A percentile compares a stretch with the other conserved stretches of the same genome.
Conservation (phyloP, 2,888 invertebrate genomes). For the Erebia epiphron region DNA sequence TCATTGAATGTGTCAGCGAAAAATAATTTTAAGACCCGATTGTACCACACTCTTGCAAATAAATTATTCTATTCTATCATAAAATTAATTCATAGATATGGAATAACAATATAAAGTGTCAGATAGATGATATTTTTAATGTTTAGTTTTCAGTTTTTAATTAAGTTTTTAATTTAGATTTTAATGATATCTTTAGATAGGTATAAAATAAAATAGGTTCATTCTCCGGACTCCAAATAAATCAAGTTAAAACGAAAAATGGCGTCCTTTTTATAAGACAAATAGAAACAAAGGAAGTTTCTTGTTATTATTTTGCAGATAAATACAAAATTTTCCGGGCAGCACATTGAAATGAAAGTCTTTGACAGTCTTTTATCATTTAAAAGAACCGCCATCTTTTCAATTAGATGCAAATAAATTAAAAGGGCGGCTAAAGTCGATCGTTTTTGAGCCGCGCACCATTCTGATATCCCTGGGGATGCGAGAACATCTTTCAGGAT, state of each 20-base stretch:
- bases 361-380: constrained; percentile 2
- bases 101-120: background rate
- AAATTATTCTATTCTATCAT: background rate
- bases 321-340: background rate
- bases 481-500: background rate
- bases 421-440: constrained; percentile 4
- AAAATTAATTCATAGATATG: background rate
- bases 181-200: no score
- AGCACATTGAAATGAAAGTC: constrained; percentile 12
- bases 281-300: constrained; percentile 8
- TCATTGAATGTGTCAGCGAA: no score
- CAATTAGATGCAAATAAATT: constrained; percentile 18
- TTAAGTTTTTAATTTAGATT: no score
- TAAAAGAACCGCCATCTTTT: constrained; percentile 8
- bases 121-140: no score
- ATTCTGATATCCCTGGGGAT: background rate
- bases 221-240: background rate
- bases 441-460: background rate
- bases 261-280: background rate
- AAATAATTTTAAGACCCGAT: no score
- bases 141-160: no score
- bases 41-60: no score
- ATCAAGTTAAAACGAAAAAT: constrained; percentile 1
- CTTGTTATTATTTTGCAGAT: background rate
- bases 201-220: background rate